Percentiles rank a stretch among this genome's conserved stretches.
These are phyloP conservation scores for Anthonomus grandis DNA, from an alignment of 1,140 invertebrate species.

Conservation along the genomic window DNA sequence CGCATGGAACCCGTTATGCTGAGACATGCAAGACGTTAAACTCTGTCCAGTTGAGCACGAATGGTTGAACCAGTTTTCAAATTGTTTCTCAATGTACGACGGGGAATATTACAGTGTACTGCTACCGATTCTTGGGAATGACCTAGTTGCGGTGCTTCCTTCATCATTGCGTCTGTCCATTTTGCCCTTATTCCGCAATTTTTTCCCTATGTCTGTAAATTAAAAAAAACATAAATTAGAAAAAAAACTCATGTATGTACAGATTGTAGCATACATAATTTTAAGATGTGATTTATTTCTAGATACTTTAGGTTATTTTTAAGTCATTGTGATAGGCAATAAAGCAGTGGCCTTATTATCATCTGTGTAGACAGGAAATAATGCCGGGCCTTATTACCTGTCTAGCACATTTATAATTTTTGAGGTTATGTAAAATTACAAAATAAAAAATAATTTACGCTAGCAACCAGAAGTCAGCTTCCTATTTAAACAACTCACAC, in stretches of 20 bases:
- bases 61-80: no score
- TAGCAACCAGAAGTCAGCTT: no score
- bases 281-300: background rate
- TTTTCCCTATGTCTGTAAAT: constrained; percentile 16
- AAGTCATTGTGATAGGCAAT: constrained; percentile 1
- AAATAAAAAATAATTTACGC: no score
- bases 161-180: constrained; percentile 23
- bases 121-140: constrained; percentile 21
- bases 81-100: constrained; percentile 23
- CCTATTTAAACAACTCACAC: no score
- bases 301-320: background rate
- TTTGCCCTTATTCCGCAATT: constrained; percentile 24
- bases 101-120: constrained; percentile 18
- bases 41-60: no score
- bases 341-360: constrained; percentile 2
- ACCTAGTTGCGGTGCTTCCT: constrained; percentile 15
- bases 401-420: no score
- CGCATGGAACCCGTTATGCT: no score
- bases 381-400: no score
- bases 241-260: no score
- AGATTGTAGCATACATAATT: constrained; percentile 4
- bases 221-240: no score
- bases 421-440: no score
- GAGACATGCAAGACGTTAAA: no score
- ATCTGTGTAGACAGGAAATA: background rate